A percentile compares a stretch with the other conserved stretches of the same genome.
phyloP scores from a whole-genome alignment of 1,140 invertebrate genomes.

The Pseudobourletiella spinata region DNA sequence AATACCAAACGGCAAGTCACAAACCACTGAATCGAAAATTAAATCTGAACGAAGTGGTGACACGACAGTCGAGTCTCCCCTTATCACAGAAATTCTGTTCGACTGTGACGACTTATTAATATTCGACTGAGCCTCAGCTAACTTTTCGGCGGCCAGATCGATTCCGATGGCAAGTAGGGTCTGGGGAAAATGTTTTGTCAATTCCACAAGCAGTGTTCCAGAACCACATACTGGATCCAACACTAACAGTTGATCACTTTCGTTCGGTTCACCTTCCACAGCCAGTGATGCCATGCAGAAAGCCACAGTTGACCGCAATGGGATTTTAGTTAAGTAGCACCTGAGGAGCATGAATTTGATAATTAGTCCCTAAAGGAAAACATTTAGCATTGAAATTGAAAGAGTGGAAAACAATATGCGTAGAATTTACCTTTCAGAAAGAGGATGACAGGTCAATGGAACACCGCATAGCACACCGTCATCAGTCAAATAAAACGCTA shows the following conservation, averaged over 20 bases:
- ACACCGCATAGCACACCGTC: neutral
- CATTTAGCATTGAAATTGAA: neutral
- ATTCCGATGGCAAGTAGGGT: neutral
- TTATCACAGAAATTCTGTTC: neutral
- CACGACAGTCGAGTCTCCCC: neutral
- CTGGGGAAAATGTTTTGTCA: neutral
- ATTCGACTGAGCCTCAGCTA: neutral
- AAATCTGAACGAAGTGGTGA: neutral
- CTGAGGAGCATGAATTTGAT: neutral
- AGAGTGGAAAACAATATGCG: neutral
- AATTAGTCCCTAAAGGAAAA: neutral
- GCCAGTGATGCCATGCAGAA: neutral
- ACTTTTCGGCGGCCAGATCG: neutral
- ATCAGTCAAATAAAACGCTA: constrained; percentile 9
- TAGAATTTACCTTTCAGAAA: constrained; percentile 1
- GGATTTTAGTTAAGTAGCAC: constrained; percentile 2
- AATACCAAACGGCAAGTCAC: constrained; percentile 12
- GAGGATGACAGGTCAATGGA: constrained; percentile 1
- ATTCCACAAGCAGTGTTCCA: constrained; percentile 2
- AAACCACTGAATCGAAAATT: neutral
- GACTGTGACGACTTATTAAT: neutral
- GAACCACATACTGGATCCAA: constrained; percentile 11
- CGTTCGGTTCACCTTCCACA: neutral
- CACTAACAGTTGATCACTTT: neutral
- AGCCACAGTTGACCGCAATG: constrained; percentile 4